Percentiles rank a stretch among this genome's conserved stretches.
Evolutionary conservation across 2,113 vertebrate species (phyloP).

Genomic region (Calidris pugnax): DNA sequence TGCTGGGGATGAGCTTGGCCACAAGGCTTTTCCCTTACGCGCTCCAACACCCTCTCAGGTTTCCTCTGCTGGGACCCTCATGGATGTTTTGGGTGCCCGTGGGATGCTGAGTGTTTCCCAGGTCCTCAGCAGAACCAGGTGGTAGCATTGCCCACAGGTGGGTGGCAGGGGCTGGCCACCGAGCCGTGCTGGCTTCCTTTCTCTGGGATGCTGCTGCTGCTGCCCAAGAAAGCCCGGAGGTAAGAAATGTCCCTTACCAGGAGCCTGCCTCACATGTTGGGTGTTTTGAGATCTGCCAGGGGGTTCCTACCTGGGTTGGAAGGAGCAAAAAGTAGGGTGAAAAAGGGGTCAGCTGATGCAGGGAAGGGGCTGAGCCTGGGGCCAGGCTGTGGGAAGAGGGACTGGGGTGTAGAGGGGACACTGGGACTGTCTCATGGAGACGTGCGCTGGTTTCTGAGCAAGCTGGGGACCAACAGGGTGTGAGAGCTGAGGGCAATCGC

Average conservation of each 20-base stretch:
- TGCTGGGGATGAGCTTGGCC: neutral
- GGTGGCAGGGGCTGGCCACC: fast-evolving
- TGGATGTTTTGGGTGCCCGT: fast-evolving
- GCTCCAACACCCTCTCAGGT: neutral
- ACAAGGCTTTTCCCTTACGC: neutral
- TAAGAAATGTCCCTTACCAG: neutral
- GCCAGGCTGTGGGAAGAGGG: neutral
- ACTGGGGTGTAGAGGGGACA: neutral
- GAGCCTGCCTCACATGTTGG: neutral
- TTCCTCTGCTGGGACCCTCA: neutral
- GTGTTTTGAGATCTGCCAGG: neutral
- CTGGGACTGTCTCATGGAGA: neutral
- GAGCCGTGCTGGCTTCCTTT: neutral
- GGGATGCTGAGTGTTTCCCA: fast-evolving
- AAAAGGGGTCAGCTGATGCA: fast-evolving
- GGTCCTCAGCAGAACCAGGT: neutral
- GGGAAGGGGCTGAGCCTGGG: neutral
- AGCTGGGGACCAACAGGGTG: neutral
- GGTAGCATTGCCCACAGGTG: fast-evolving
- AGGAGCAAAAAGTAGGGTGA: neutral
- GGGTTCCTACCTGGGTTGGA: neutral
- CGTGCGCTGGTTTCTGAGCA: neutral
- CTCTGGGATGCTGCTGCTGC: neutral
- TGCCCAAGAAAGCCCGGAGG: neutral
- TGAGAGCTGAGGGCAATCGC: neutral